These are phyloP conservation scores for Stegophylla sp. DNA, from an alignment of 2,888 invertebrate species.

Conservation along the genomic window DNA sequence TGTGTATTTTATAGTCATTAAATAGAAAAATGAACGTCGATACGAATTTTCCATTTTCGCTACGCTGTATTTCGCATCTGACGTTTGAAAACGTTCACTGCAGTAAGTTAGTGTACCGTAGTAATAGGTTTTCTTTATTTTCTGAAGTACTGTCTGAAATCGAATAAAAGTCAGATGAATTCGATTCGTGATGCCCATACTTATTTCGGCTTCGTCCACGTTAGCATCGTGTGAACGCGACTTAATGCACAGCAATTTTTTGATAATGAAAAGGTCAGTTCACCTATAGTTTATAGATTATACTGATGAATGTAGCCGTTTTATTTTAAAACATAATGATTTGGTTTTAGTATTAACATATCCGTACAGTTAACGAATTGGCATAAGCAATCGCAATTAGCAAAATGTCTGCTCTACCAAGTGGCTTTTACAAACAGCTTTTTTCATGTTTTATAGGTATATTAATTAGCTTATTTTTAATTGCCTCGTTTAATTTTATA, in stretches of 20 bases:
- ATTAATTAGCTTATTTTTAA: slow-evolving; percentile 40
- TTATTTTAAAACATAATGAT: slow-evolving; percentile 33
- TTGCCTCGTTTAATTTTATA: no score
- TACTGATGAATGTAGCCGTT: background rate
- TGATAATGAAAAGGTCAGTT: slow-evolving; percentile 48
- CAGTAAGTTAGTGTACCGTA: background rate
- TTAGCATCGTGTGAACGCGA: background rate
- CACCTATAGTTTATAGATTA: slow-evolving; percentile 11
- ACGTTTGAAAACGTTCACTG: background rate
- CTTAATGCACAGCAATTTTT: background rate
- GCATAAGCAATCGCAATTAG: background rate
- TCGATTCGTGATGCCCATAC: background rate
- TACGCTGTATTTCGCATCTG: no score
- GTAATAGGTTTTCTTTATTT: background rate
- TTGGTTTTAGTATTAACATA: slow-evolving; percentile 33
- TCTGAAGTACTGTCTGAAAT: background rate
- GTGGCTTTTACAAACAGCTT: slow-evolving; percentile 24
- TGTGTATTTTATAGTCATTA: no score
- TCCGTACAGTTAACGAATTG: background rate
- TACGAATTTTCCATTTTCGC: no score
- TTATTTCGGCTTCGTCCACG: background rate
- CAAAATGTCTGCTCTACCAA: slow-evolving; percentile 30
- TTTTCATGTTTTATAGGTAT: slow-evolving; percentile 62
- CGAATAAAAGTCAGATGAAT: background rate
- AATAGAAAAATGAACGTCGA: no score